Evolutionary conservation across 2,113 vertebrate genomes (phyloP).

Genomic region (Poeciliopsis occidentalis): DNA sequence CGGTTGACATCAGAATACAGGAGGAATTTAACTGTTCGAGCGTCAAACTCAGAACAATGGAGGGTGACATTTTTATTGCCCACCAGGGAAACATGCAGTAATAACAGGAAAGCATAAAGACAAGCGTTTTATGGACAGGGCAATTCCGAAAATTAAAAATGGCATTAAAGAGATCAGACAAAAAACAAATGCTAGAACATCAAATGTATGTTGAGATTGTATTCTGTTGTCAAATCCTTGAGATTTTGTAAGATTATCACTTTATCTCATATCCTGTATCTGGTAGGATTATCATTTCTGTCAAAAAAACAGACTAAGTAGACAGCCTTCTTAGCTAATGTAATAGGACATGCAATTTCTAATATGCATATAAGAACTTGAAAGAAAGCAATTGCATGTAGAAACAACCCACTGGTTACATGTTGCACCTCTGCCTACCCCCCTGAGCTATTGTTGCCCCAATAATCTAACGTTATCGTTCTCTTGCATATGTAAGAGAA

Average conservation of each 20-base stretch:
- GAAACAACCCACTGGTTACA: too few relatives aligned
- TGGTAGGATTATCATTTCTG: not conserved
- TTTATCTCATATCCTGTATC: not conserved
- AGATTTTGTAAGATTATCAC: not conserved
- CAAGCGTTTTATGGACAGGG: not conserved
- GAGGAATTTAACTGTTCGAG: not conserved
- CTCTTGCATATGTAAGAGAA: too few relatives aligned
- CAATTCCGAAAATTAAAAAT: constrained; percentile 12
- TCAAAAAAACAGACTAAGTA: too few relatives aligned
- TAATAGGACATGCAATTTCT: too few relatives aligned
- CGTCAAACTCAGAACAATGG: not conserved
- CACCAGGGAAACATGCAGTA: constrained; percentile 1
- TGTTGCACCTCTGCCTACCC: too few relatives aligned
- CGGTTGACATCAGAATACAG: not conserved
- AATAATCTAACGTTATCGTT: too few relatives aligned
- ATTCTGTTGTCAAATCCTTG: not conserved
- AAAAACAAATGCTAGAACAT: constrained; percentile 7
- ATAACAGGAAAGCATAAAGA: not conserved
- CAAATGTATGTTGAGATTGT: not conserved
- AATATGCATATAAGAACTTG: too few relatives aligned
- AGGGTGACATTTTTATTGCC: not conserved
- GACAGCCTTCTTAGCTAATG: too few relatives aligned
- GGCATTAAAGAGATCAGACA: constrained; percentile 1
- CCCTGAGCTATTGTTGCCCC: too few relatives aligned
- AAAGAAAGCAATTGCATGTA: too few relatives aligned